Evolutionary conservation across 2,888 invertebrate species (phyloP), one percentile per base, ranked within the genome.

Genomic region (Chironomus tentans): DNA sequence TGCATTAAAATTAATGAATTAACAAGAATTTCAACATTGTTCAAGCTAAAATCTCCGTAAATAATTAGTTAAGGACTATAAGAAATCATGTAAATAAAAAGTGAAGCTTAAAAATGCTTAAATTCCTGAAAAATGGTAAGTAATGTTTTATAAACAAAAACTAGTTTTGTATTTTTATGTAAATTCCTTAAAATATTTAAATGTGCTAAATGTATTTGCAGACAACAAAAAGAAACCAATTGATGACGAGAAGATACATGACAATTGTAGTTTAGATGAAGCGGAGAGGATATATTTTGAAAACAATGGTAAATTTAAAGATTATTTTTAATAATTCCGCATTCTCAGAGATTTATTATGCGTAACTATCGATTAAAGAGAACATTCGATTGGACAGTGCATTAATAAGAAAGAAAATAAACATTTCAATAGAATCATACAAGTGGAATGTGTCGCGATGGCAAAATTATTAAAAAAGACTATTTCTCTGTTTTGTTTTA

Each of bases 41-140:
- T 38, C 10, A 10, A 38, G 38, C 38, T 10, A 2, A 7, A 38
- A 38, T 38, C 38, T 10, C 38, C 38, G 38, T 38, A 38, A 38
- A 38, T 38, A 38, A 38, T 38, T 38, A 38, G 10, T 10, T 38
- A 38, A 38, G 10, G 38, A 38, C 1, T 10, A 38, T 10, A 10
- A 10, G 10, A 38, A 38, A 38, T 38, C 38, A 38, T 38, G 38
- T 38, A 38, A 38, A 38, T 38, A 38, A 10, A 38, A 1, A 38
- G 38, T 38, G 38, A 38, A 38, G 38, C 38, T 10, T 38, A 72
- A 65, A 61, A 72, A 72, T 72, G 72, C 61, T 72, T 5, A 72
- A 62, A 22, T 72, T 72, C 62, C 38, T 72, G 3, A 61, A 72
- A 62, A 72, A 72, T 18, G 72, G 72, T 72, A 50, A 72, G 72